phyloP scores from a whole-genome alignment of 1,140 invertebrate genomes.

The Lordiphosa collinella region DNA sequence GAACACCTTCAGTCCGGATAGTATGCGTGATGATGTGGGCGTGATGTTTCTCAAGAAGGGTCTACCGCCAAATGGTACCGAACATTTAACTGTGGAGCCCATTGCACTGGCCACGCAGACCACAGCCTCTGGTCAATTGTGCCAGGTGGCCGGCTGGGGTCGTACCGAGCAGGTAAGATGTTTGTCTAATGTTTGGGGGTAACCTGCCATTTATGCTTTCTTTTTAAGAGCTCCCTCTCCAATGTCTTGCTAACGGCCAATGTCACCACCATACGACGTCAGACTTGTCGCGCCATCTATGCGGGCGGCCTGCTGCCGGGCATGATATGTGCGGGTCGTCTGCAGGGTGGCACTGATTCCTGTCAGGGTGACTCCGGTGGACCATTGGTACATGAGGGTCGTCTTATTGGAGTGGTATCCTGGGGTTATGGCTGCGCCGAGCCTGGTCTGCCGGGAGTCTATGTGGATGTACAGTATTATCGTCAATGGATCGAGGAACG shows the following conservation, averaged over 20 bases:
- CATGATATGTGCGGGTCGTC: slow-evolving; percentile 67
- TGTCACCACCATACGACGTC: slow-evolving; percentile 49
- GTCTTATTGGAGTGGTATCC: slow-evolving; percentile 85
- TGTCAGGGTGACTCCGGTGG: slow-evolving; percentile 83
- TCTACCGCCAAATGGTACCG: slow-evolving; percentile 5
- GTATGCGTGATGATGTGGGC: slow-evolving; percentile 72
- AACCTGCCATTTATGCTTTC: no score
- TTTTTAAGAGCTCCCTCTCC: slow-evolving; percentile 40
- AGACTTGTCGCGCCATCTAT: slow-evolving; percentile 55
- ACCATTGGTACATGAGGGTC: slow-evolving; percentile 81
- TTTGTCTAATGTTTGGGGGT: no score
- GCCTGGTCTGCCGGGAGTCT: slow-evolving; percentile 85
- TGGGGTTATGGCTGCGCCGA: slow-evolving; percentile 87
- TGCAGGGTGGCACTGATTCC: slow-evolving; percentile 68
- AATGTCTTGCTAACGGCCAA: slow-evolving; percentile 55
- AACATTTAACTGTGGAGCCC: slow-evolving; percentile 41
- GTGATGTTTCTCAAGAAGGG: slow-evolving; percentile 54
- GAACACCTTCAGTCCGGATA: slow-evolving; percentile 70
- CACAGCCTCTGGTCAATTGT: slow-evolving; percentile 34
- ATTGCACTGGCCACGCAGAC: slow-evolving; percentile 43
- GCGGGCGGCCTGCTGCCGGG: slow-evolving; percentile 42
- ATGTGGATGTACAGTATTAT: slow-evolving; percentile 82
- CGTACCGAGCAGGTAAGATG: slow-evolving; percentile 54
- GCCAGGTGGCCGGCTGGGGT: slow-evolving; percentile 74
- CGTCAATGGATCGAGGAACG: slow-evolving; percentile 61